phyloP scores from a whole-genome alignment of 1,140 invertebrate genomes.

The Amyelois transitella region DNA sequence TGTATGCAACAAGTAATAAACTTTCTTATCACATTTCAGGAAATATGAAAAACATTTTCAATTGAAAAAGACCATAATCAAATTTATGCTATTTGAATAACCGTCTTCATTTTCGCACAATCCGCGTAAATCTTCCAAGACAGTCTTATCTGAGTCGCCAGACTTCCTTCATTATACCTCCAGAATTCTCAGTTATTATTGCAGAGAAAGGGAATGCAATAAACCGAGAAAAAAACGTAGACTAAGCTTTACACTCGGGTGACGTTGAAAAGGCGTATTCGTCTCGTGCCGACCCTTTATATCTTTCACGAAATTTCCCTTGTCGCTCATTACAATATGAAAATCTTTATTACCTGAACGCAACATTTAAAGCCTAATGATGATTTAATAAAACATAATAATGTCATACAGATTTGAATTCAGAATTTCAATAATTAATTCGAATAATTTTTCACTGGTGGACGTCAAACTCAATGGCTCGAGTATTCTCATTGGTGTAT shows the following conservation, averaged over 20 bases:
- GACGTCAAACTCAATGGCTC: not conserved
- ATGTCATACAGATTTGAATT: too few relatives aligned
- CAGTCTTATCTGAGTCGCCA: conserved; percentile 2
- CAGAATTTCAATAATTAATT: too few relatives aligned
- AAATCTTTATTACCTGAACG: too few relatives aligned
- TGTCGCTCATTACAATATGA: not conserved
- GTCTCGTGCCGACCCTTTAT: not conserved
- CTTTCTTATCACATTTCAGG: too few relatives aligned
- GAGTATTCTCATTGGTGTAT: not conserved
- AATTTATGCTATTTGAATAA: conserved; percentile 4
- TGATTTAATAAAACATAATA: too few relatives aligned
- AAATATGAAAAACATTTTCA: not conserved
- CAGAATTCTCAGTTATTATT: conserved; percentile 1
- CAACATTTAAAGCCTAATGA: too few relatives aligned
- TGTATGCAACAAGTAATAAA: too few relatives aligned
- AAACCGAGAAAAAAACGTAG: conserved; percentile 4
- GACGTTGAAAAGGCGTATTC: not conserved
- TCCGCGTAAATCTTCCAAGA: conserved; percentile 1
- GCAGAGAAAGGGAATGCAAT: conserved; percentile 1
- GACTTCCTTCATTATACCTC: conserved; percentile 5
- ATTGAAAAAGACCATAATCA: not conserved
- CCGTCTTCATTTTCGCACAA: conserved; percentile 1
- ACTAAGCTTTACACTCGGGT: not conserved
- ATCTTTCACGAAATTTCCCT: not conserved
- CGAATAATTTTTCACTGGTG: too few relatives aligned